Conservation (phyloP, 2,888 invertebrate genomes). For the Neoascia interrupta region DNA sequence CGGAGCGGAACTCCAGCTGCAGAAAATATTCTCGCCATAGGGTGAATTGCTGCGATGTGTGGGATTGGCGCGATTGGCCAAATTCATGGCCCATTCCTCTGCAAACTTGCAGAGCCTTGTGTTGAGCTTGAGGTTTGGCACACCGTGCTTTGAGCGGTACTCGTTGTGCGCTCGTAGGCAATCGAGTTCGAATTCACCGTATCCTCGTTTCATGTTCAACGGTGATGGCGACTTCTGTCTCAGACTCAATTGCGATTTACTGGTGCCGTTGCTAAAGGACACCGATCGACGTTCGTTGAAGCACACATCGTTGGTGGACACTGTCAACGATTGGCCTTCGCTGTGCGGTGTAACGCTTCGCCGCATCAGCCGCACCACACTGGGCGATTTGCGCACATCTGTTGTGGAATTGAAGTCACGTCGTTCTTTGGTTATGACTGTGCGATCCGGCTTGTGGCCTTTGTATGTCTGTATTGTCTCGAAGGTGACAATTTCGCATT, state of each 20-base stretch:
- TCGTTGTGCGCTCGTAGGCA: constrained; percentile 87
- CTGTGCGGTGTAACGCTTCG: constrained; percentile 71
- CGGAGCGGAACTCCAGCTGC: constrained; percentile 85
- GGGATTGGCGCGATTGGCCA: constrained; percentile 85
- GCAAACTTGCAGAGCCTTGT: constrained; percentile 85
- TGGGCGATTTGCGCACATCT: constrained; percentile 71
- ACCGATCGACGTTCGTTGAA: constrained; percentile 69
- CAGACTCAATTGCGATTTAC: constrained; percentile 71
- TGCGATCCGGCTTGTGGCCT: constrained; percentile 83
- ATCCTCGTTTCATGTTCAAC: constrained; percentile 76
- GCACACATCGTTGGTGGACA: constrained; percentile 71
- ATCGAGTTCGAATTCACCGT: constrained; percentile 83
- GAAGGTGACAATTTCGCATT: constrained; percentile 84
- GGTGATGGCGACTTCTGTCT: constrained; percentile 74
- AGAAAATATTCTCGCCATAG: constrained; percentile 91
- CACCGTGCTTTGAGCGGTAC: constrained; percentile 85
- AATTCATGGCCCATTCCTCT: constrained; percentile 84
- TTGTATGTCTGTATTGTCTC: constrained; percentile 85
- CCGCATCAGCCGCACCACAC: constrained; percentile 71
- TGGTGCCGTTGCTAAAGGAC: constrained; percentile 70
- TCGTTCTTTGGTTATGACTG: constrained; percentile 83
- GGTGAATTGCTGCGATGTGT: constrained; percentile 88
- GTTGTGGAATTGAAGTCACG: constrained; percentile 78
- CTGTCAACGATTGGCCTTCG: constrained; percentile 68
- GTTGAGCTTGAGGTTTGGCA: constrained; percentile 84